Evolutionary conservation across 2,113 vertebrate genomes (phyloP).

Genomic region (Sebastes fasciatus): DNA sequence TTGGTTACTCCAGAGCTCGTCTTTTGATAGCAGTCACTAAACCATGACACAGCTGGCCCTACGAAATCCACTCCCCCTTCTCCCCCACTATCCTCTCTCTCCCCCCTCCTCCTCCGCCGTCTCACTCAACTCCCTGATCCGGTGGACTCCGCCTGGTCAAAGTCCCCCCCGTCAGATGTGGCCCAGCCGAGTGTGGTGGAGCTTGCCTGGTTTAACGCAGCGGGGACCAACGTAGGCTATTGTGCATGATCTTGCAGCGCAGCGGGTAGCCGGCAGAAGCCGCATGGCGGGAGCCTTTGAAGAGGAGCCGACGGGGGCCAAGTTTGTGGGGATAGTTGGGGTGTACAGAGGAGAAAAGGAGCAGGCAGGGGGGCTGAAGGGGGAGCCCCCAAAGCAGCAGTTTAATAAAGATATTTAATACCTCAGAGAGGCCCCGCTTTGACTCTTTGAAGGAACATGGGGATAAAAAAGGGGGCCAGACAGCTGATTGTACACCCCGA

Average conservation of each 20-base stretch:
- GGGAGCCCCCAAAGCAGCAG: slow-evolving; percentile 64
- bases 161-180: slow-evolving; percentile 70
- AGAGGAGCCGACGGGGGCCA: slow-evolving; percentile 61
- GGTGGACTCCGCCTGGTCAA: slow-evolving; percentile 45
- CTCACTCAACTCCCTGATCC: slow-evolving; percentile 58
- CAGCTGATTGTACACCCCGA: slow-evolving; percentile 63
- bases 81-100: not conserved
- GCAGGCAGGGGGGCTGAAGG: slow-evolving; percentile 41
- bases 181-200: slow-evolving; percentile 75
- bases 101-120: slow-evolving; percentile 34
- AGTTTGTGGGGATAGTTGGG: slow-evolving; percentile 68
- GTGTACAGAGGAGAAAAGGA: slow-evolving; percentile 66
- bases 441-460: slow-evolving; percentile 73
- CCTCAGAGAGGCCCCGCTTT: slow-evolving; percentile 73
- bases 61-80: slow-evolving; percentile 38
- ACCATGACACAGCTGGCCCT: slow-evolving; percentile 75
- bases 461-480: slow-evolving; percentile 56
- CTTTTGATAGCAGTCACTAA: slow-evolving; percentile 69
- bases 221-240: slow-evolving; percentile 61
- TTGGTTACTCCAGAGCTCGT: slow-evolving; percentile 19
- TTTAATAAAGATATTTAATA: slow-evolving; percentile 87
- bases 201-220: slow-evolving; percentile 77
- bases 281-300: slow-evolving; percentile 80
- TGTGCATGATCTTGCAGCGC: slow-evolving; percentile 73
- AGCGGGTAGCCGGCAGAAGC: slow-evolving; percentile 78